A percentile compares a stretch with the other conserved stretches of the same genome.
phyloP scores from a whole-genome alignment of 2,113 vertebrate species.

The Mormoops blainvillei region DNA sequence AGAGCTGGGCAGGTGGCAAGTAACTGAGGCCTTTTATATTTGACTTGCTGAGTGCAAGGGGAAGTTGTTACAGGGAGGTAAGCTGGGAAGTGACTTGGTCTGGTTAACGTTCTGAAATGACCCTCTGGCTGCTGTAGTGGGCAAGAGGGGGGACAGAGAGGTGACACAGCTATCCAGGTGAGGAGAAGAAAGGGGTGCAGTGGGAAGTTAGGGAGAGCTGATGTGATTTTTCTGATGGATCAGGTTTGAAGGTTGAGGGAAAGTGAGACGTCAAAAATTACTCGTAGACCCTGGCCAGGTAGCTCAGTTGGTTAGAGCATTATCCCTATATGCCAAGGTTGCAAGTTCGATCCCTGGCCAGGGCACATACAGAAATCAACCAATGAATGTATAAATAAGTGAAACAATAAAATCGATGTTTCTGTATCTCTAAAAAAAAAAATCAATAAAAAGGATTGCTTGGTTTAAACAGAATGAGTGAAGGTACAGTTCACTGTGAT shows the following conservation, averaged over 20 bases:
- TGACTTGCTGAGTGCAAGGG: neutral
- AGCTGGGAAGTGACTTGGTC: neutral
- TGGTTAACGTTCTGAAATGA: neutral
- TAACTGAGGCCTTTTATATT: neutral
- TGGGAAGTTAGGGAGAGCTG: neutral
- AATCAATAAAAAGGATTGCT: neutral
- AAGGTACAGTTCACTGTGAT: neutral
- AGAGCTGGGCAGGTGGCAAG: neutral
- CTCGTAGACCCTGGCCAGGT: neutral
- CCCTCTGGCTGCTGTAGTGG: neutral
- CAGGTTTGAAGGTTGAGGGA: neutral
- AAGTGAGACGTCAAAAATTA: neutral
- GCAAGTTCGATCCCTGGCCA: too few relatives aligned
- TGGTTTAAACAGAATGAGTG: neutral
- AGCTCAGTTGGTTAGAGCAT: too few relatives aligned
- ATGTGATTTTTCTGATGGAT: neutral
- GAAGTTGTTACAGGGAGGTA: neutral
- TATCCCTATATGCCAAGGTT: too few relatives aligned
- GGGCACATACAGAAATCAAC: too few relatives aligned
- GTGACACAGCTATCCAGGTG: neutral
- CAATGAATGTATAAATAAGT: too few relatives aligned
- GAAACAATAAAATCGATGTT: too few relatives aligned
- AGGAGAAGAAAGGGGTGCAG: neutral
- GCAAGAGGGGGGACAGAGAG: neutral
- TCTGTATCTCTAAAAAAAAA: too few relatives aligned